Evolutionary conservation across 1,140 invertebrate species (phyloP).

Genomic region (Theocolax elegans): DNA sequence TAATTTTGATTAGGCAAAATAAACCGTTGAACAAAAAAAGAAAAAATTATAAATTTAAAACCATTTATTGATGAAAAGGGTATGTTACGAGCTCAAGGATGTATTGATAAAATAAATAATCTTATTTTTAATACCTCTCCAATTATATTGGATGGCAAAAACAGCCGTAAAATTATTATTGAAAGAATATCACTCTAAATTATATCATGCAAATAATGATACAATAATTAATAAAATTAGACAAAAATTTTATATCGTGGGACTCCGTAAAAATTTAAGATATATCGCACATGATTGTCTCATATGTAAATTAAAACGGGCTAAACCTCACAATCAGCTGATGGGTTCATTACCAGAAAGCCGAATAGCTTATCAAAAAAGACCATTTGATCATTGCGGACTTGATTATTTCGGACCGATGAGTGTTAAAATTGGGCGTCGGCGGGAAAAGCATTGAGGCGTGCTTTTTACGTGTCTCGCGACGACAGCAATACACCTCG

Average conservation of each 20-base stretch:
- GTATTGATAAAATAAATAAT: neutral
- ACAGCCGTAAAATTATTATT: slow-evolving; percentile 28
- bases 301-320: neutral
- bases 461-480: too few species aligned
- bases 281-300: neutral
- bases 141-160: slow-evolving; percentile 27
- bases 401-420: too few species aligned
- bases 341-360: neutral
- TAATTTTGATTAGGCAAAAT: too few species aligned
- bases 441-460: too few species aligned
- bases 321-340: neutral
- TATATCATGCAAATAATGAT: too few species aligned
- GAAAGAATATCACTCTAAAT: slow-evolving; percentile 36
- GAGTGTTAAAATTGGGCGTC: too few species aligned
- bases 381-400: too few species aligned
- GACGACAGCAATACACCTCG: too few species aligned
- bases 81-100: neutral
- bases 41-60: neutral
- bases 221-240: slow-evolving; percentile 46
- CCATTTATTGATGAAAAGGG: neutral
- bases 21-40: neutral
- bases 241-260: slow-evolving; percentile 46
- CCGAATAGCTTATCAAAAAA: neutral
- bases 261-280: neutral
- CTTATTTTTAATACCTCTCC: neutral